Conservation (phyloP, 2,113 vertebrate species). For the Poecile atricapillus region DNA sequence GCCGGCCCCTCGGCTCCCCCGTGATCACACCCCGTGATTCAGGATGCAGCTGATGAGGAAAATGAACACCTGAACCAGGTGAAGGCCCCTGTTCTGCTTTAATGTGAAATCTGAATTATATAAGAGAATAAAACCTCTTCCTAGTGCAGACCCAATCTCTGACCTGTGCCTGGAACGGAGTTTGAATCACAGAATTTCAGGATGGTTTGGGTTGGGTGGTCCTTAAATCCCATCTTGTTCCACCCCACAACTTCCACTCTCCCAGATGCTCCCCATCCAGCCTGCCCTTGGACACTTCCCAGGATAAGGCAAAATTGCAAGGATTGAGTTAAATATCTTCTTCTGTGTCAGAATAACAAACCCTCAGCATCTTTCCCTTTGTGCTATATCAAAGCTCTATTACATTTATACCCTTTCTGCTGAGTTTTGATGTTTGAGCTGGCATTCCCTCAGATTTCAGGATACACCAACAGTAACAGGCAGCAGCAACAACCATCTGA, state of each 20-base stretch:
- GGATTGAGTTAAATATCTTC: not conserved
- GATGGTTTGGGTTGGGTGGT: not conserved
- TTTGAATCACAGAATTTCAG: not conserved
- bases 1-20: fast-evolving
- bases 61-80: fast-evolving
- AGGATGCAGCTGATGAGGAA: not conserved
- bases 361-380: not conserved
- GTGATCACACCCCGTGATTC: not conserved
- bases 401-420: not conserved
- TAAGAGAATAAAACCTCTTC: constrained; percentile 3
- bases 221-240: not conserved
- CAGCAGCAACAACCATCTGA: not conserved
- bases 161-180: not conserved
- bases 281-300: not conserved
- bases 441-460: not conserved
- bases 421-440: not conserved
- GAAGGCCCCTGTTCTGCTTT: not conserved
- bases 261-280: not conserved
- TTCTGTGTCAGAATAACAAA: not conserved
- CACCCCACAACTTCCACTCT: not conserved
- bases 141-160: not conserved
- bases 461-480: not conserved
- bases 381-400: fast-evolving
- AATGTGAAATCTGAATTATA: not conserved
- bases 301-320: not conserved